Conservation (phyloP, 2,113 vertebrate species). For the Triplophysa tibetana region DNA sequence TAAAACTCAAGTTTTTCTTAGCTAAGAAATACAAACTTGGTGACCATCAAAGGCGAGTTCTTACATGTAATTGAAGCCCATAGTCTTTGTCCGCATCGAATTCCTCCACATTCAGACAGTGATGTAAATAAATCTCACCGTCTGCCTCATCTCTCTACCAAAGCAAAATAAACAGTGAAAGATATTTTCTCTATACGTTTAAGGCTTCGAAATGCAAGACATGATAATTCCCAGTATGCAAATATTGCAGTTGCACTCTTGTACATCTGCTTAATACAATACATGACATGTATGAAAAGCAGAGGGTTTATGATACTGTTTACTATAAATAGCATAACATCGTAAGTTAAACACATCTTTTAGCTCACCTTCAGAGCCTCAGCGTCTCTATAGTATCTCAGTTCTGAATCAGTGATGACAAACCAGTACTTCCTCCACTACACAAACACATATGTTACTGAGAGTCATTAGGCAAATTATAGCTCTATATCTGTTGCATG, state of each 20-base stretch:
- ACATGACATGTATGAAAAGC: no score
- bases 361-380: constrained; percentile 88
- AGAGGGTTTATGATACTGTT: no score
- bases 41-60: neutral
- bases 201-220: neutral
- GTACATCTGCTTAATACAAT: no score
- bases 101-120: constrained; percentile 83
- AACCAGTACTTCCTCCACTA: constrained; percentile 99
- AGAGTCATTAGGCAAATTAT: no score
- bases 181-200: neutral
- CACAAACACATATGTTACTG: constrained; percentile 33
- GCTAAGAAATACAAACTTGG: neutral
- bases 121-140: constrained; percentile 85
- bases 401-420: constrained; percentile 82
- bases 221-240: neutral
- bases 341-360: no score
- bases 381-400: constrained; percentile 90
- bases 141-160: constrained; percentile 85
- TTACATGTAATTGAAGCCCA: constrained; percentile 92
- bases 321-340: no score
- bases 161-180: constrained; percentile 36
- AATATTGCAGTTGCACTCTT: no score
- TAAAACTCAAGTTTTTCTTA: no score
- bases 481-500: no score
- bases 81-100: constrained; percentile 89